Evolutionary conservation across 1,140 invertebrate genomes (phyloP), one percentile per base, ranked within the genome.

Genomic region (Tetragnatha versicolor): DNA sequence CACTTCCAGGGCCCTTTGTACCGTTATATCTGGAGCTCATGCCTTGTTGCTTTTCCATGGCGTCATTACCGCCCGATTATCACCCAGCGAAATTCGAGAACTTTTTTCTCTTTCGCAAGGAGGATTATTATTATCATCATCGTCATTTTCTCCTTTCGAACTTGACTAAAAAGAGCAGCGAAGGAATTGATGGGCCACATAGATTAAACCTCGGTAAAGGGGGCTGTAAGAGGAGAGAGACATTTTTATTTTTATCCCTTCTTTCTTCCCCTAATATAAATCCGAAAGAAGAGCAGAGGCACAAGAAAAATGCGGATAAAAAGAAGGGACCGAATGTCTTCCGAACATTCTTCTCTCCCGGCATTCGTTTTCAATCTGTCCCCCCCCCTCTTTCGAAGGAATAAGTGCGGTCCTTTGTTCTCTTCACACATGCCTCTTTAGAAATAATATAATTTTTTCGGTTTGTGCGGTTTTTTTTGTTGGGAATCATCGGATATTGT

Each of bases 151-250:
- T 33, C 22, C 14, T 20, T 49, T 53, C 33, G 31, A 42, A 20
- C 61, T 65, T 65, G 61, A 65, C 35, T 65, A 65, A 65, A 65
- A 65, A 55, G 45, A 55, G 61, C 39, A 27, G 20, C 39, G n/a
- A n/a, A n/a, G n/a, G 51, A 75, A 75, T 75, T 75, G 70, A 75
- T 75, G 70, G 70, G 70, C 53, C 70, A 70, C 70, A 75, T 75
- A 75, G 53, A 75, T 75, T 60, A 60, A 75, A 60, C 31, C 70
- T 22, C 55, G 51, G 51, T 49, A 33, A 70, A 20, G 27, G 33
- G 55, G 33, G 22, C 22, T 14, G 31, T 33, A 68, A 68, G n/a
- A 65, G 42, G 42, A 47, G 33, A 39, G 61, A 42, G 61, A 65
- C 61, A 65, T 65, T 65, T 65, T 63, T 65, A 17, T 20, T 47